These are phyloP conservation scores for Protobothrops mucrosquamatus DNA, from an alignment of 2,113 vertebrate genomes.

Conservation along the genomic window DNA sequence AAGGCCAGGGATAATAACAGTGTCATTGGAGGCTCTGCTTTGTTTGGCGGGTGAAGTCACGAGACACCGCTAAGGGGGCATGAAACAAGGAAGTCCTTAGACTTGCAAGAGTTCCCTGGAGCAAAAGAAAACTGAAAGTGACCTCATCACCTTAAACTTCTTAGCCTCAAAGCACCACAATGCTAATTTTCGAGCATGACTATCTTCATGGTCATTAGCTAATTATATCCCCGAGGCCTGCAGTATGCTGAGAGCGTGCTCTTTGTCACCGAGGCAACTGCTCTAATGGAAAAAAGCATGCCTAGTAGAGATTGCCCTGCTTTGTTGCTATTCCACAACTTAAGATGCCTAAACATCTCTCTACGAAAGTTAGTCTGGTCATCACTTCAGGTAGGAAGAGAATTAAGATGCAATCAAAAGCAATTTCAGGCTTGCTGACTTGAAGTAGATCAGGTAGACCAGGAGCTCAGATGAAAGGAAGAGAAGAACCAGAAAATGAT, in stretches of 20 bases:
- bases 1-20: neutral
- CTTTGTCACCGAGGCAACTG: neutral
- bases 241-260: neutral
- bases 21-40: accelerated
- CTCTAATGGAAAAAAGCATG: neutral
- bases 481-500: neutral
- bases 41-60: accelerated
- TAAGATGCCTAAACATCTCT: neutral
- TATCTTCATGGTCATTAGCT: accelerated
- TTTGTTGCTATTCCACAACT: neutral
- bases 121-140: neutral
- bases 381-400: neutral
- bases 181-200: neutral
- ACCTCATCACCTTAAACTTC: neutral
- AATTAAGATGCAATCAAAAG: neutral
- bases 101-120: neutral
- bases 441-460: too few relatives aligned
- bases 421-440: neutral
- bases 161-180: neutral
- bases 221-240: accelerated
- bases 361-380: neutral
- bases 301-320: neutral
- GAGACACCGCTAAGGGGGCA: accelerated
- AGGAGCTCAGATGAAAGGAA: too few relatives aligned
- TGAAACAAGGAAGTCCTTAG: neutral